These are phyloP conservation scores for Syndactyla subalaris DNA, from an alignment of 2,797 vertebrate genomes.

Conservation along the genomic window DNA sequence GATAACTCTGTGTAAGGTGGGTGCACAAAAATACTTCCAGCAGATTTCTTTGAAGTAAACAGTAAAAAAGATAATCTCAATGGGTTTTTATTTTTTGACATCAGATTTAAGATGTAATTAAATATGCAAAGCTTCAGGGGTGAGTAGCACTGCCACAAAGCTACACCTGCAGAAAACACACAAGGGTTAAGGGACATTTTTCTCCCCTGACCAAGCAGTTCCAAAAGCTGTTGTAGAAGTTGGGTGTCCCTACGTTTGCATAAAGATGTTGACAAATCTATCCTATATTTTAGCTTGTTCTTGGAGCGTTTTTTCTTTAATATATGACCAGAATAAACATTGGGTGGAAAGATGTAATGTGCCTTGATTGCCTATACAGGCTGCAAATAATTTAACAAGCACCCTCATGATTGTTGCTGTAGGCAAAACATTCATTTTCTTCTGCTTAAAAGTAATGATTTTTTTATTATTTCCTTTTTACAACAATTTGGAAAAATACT, in stretches of 20 bases:
- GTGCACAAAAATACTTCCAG: background rate
- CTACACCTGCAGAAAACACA: background rate
- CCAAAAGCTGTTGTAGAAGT: background rate
- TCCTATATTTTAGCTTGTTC: background rate
- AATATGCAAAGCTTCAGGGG: background rate
- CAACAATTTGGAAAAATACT: background rate
- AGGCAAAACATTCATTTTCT: slow-evolving; percentile 42
- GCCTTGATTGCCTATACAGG: background rate
- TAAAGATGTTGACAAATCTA: background rate
- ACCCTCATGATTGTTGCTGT: background rate
- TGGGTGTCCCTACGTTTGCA: rapidly evolving
- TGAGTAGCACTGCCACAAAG: background rate
- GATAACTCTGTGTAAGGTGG: background rate
- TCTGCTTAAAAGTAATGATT: slow-evolving; percentile 10
- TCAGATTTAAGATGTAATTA: background rate
- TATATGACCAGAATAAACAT: background rate
- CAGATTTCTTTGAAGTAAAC: background rate
- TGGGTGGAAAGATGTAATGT: background rate
- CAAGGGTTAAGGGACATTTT: background rate
- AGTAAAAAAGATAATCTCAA: background rate
- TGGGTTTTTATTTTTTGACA: background rate
- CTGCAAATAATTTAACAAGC: slow-evolving; percentile 14
- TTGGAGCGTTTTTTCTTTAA: background rate
- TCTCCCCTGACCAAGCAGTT: background rate
- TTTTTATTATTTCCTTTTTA: slow-evolving; percentile 27